Base-by-base conservation (phyloP, 2,888 invertebrate genomes). In the Cerceris rybyensis region DNA sequence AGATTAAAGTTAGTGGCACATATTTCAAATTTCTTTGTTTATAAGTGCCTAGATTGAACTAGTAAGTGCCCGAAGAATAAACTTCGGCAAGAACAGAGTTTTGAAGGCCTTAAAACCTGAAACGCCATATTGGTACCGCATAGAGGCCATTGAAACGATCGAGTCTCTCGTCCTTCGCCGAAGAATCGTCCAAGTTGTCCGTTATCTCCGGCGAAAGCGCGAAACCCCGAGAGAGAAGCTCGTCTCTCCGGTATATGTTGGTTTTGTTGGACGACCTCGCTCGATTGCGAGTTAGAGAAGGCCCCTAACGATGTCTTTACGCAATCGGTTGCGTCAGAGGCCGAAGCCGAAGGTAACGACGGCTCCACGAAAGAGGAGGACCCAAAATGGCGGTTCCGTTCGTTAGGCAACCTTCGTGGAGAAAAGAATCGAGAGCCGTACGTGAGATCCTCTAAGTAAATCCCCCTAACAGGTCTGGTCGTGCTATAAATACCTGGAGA, bases 401-500 rank as follows among this genome's bases (percentile, higher is more conserved):
- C 83, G 86, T 90, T 90, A 87, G 84, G 88, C 89, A 90, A 88
- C 87, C 90, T 90, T 88, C 83, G 73, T 4, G 67, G 79, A 78
- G 75, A 75, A 82, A 75, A 77, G 72, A 74, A 79, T 76, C 72
- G 64, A 50, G 28, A 64, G 46, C 65, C 71, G 69, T 77, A 75
- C 82, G 76, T 75, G 81, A 84, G 86, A 77, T 75, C 67, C 81
- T 83, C 81, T 81, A 73, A 85, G 82, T 73, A 81, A 89, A 87
- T 85, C 83, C 86, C 84, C 81, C 79, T 80, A 87, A 85, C 87
- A 85, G 87, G 88, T 87, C 87, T 80, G 69, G 80, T 80, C 85
- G 83, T 84, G 90, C 89, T 90, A 90, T 90, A 90, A 90, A 90
- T 90, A 90, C 88, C 86, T 81, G 81, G 84, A 82, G 86, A 81